Base-by-base conservation (phyloP, 2,797 vertebrate genomes). In the Numenius phaeopus region DNA sequence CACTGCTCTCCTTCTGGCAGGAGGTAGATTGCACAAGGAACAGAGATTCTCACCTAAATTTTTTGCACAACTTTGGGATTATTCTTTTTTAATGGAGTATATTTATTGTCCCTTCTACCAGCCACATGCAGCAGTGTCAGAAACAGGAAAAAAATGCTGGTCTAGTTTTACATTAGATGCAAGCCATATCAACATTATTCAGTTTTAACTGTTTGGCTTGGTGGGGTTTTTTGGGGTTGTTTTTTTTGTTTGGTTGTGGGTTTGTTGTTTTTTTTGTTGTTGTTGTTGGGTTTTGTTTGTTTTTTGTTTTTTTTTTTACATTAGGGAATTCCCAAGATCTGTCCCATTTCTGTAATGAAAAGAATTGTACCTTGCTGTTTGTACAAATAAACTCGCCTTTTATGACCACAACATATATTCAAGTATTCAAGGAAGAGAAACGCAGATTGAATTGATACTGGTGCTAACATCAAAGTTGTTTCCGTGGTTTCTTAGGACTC, bases 61-160 rank as follows among this genome's bases (percentile, higher is more conserved):
- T 64, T 57, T 2, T 40, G 4, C 40, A 44, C 12, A 58, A 1
- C 7, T 67, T 30, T 2, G 12, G 32, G 4, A 1, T 14, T 75
- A 90, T 73, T 13, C 1, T 37, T 76, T 54, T 30, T 39, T 23
- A 32, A 39, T 1, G 6, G 27, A 49, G 13, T 64, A n/a, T 0
- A 7, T 47, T 87, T 64, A 27, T 23, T 62, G 32, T 10, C 19
- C 4, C 1, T 71, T 71, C 24, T 58, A n/a, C 30, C 49, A 71
- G 21, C 15, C 58, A 37, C 9, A 5, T 3, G 2, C 22, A 11
- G 54, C 2, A 54, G 12, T 7, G 6, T 23, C 52, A 81, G 19
- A 64, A 85, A 62, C 3, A 0, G 7, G 40, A 37, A 8, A 49
- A 58, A 85, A 39, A 34, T 9, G 4, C 10, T 32, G 5, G 24